A percentile compares a stretch with the other conserved stretches of the same genome.
Evolutionary conservation across 2,113 vertebrate species (phyloP).

Genomic region (Telmatochromis sp.): DNA sequence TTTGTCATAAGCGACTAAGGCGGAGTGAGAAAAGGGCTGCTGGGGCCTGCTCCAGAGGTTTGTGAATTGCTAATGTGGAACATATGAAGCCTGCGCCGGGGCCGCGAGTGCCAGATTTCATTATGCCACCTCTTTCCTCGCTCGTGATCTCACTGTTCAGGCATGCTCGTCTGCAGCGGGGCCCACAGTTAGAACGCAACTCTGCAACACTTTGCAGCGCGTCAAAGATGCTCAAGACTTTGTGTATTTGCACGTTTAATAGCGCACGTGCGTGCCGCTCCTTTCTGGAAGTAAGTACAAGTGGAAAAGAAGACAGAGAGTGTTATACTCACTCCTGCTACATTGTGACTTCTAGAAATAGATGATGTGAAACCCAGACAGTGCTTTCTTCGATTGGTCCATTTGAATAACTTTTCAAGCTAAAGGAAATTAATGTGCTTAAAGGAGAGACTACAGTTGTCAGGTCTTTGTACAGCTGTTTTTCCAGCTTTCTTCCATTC

Average conservation of each 20-base stretch:
- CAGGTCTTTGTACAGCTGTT: not conserved
- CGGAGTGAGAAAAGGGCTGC: constrained; percentile 48
- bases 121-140: constrained; percentile 72
- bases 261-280: not conserved
- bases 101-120: constrained; percentile 75
- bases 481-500: not conserved
- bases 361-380: not conserved
- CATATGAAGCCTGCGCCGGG: constrained; percentile 71
- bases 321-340: not conserved
- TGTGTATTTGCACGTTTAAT: not conserved
- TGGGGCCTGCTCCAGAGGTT: constrained; percentile 52
- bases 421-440: not conserved
- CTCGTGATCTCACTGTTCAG: constrained; percentile 78
- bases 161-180: constrained; percentile 53
- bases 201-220: not conserved
- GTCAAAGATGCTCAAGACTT: constrained; percentile 3
- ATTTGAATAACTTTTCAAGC: not conserved
- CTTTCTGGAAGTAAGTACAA: not conserved
- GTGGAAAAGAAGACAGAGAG: not conserved
- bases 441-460: not conserved
- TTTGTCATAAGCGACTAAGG: constrained; percentile 60
- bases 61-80: constrained; percentile 75
- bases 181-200: constrained; percentile 13
- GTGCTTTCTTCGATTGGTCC: not conserved
- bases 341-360: not conserved